phyloP scores from a whole-genome alignment of 2,888 invertebrate species.

The Nephrocerus scutellatus region DNA sequence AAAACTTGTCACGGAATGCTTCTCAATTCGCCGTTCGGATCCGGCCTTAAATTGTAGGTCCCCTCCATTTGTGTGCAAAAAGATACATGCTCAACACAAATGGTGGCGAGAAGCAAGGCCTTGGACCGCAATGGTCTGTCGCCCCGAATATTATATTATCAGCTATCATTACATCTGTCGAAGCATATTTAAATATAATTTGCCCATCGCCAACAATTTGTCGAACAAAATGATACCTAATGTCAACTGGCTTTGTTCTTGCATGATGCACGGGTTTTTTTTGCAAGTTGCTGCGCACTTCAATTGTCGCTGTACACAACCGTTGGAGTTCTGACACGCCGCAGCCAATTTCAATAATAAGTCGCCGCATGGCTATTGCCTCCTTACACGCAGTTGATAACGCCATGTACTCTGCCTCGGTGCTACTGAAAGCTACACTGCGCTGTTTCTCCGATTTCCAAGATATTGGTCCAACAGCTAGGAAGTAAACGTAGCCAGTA shows the following conservation, averaged over 20 bases:
- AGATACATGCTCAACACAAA: too few species aligned
- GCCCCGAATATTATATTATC: too few species aligned
- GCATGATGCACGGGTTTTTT: constrained; percentile 17
- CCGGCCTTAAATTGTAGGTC: too few species aligned
- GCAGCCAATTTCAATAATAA: constrained; percentile 9
- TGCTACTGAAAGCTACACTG: constrained; percentile 17
- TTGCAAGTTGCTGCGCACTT: constrained; percentile 12
- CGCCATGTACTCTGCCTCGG: constrained; percentile 19
- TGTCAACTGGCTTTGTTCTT: constrained; percentile 16
- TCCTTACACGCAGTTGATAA: constrained; percentile 17
- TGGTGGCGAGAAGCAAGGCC: too few species aligned
- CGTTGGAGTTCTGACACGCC: background rate
- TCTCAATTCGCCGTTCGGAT: too few species aligned
- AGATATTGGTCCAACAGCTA: constrained; percentile 12
- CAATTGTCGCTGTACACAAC: constrained; percentile 12
- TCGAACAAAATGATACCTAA: constrained; percentile 16
- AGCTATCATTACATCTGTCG: constrained; percentile 14
- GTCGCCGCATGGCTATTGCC: constrained; percentile 9
- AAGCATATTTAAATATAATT: constrained; percentile 11
- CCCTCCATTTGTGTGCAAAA: too few species aligned
- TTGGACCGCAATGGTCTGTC: too few species aligned
- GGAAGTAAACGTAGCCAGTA: constrained; percentile 15
- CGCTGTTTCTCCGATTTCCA: constrained; percentile 18
- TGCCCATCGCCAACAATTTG: constrained; percentile 8
- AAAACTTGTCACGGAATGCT: too few species aligned